A percentile compares a stretch with the other conserved stretches of the same genome.
These are phyloP conservation scores for Dinomys branickii DNA, from an alignment of 2,113 vertebrate genomes.

Conservation along the genomic window DNA sequence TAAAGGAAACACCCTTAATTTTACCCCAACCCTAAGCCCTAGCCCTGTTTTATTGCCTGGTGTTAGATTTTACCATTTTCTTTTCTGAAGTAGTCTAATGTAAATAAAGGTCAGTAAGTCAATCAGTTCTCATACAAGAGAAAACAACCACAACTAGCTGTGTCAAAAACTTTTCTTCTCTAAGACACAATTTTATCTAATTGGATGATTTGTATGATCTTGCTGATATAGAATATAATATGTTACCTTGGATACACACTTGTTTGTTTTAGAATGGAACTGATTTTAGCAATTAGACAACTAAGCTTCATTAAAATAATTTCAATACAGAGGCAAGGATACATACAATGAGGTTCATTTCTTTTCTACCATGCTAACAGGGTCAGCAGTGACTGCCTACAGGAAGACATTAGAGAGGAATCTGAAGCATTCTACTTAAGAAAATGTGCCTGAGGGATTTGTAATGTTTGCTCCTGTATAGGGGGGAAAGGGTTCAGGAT, in stretches of 20 bases:
- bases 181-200: neutral
- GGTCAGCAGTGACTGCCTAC: neutral
- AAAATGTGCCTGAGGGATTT: neutral
- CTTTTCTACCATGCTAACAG: neutral
- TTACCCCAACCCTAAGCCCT: neutral
- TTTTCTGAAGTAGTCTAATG: conserved; percentile 24
- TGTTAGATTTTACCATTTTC: conserved; percentile 11
- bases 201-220: neutral
- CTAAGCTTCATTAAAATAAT: conserved; percentile 44
- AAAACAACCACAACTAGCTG: neutral
- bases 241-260: neutral
- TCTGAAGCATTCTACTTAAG: neutral
- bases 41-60: neutral
- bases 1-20: conserved; percentile 46
- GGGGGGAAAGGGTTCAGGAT: neutral
- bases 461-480: neutral
- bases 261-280: neutral
- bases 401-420: neutral
- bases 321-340: neutral
- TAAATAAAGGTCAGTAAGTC: conserved; percentile 33
- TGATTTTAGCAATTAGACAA: conserved; percentile 37
- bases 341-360: neutral
- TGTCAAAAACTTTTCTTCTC: neutral
- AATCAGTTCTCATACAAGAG: neutral
- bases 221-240: neutral